A percentile compares a stretch with the other conserved stretches of the same genome.
Evolutionary conservation across 2,113 vertebrate genomes (phyloP).

Genomic region (Lepidothrix coronata): DNA sequence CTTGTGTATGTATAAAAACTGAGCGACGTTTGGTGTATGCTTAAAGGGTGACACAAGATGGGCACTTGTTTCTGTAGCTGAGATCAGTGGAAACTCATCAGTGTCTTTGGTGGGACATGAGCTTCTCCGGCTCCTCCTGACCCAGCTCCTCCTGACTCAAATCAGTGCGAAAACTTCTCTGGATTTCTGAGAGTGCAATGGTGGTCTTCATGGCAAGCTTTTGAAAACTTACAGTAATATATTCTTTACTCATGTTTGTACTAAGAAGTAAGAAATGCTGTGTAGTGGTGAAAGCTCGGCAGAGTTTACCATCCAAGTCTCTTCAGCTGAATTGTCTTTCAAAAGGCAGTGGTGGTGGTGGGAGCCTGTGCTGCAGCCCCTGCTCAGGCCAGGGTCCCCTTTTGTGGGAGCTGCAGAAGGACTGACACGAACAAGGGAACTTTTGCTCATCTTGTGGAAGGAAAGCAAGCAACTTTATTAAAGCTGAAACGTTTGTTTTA

Average conservation of each 20-base stretch:
- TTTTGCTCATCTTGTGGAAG: neutral
- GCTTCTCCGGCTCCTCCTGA: neutral
- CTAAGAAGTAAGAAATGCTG: neutral
- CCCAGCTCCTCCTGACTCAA: neutral
- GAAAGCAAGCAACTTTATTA: neutral
- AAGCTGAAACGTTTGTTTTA: neutral
- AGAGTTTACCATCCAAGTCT: neutral
- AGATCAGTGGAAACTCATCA: neutral
- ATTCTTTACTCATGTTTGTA: neutral
- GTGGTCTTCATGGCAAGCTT: neutral
- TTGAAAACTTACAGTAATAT: neutral
- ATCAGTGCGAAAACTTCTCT: neutral
- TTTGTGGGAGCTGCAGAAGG: neutral
- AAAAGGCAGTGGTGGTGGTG: neutral
- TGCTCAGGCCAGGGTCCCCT: neutral
- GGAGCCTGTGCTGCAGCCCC: neutral
- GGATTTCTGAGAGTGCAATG: neutral
- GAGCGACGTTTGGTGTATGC: accelerated
- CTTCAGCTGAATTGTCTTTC: neutral
- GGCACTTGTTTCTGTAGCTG: neutral
- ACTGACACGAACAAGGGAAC: neutral
- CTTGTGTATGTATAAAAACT: neutral
- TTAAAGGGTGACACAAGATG: neutral
- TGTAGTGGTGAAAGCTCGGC: accelerated
- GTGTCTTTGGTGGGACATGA: neutral